A percentile compares a stretch with the other conserved stretches of the same genome.
phyloP scores from a whole-genome alignment of 2,888 invertebrate species.

The Tipula vernalis region DNA sequence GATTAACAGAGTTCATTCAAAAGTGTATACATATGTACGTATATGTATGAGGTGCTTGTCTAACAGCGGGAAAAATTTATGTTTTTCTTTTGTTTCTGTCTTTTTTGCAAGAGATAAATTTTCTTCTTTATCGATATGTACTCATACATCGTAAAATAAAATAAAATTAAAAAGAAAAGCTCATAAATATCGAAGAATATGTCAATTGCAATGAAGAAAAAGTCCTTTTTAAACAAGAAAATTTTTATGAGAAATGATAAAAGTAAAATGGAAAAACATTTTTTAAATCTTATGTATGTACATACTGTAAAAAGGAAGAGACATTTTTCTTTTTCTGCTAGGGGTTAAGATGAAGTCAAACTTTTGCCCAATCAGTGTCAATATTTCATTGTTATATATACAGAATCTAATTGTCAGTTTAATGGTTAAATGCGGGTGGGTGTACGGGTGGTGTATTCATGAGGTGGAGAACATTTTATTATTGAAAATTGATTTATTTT shows the following conservation, averaged over 20 bases:
- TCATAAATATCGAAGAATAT: background rate
- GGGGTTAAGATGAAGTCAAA: background rate
- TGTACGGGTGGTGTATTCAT: background rate
- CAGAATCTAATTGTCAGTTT: background rate
- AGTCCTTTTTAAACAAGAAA: background rate
- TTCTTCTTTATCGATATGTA: background rate
- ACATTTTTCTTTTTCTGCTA: background rate
- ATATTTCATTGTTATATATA: background rate
- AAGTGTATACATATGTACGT: background rate
- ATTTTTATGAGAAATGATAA: background rate
- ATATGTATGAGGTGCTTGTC: background rate
- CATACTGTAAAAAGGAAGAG: background rate
- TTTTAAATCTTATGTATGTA: background rate
- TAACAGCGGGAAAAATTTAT: background rate
- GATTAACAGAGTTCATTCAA: background rate
- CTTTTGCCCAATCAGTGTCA: constrained; percentile 4
- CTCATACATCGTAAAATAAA: background rate
- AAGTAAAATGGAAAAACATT: background rate
- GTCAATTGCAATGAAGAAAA: background rate
- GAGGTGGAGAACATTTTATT: background rate
- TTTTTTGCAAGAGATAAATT: background rate
- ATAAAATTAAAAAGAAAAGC: background rate
- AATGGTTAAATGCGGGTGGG: background rate
- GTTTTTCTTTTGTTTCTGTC: background rate
- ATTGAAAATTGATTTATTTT: background rate